Evolutionary conservation across 2,113 vertebrate genomes (phyloP).

Genomic region (Aphyosemion australe): DNA sequence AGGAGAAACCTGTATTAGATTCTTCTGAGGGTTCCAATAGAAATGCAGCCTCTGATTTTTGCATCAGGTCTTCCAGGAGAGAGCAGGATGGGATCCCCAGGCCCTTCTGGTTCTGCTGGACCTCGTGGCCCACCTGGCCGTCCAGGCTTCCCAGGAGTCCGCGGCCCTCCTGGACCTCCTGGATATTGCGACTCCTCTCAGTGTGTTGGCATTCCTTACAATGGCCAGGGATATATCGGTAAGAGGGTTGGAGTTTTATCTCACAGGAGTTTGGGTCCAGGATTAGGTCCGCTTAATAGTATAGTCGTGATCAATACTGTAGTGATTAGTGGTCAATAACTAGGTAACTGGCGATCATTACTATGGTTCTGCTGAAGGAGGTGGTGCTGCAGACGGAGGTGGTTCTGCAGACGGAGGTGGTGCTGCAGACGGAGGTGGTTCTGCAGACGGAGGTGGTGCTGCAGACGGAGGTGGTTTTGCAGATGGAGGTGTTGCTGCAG

Average conservation of each 20-base stretch:
- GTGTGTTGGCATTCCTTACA: conserved; percentile 96
- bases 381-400: no score
- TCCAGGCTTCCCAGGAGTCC: conserved; percentile 86
- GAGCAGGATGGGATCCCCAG: conserved; percentile 88
- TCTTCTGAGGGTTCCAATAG: no score
- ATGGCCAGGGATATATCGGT: conserved; percentile 97
- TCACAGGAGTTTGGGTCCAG: conserved; percentile 2
- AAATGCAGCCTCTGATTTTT: background rate
- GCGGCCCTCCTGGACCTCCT: conserved; percentile 89
- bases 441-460: no score
- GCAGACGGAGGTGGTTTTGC: no score
- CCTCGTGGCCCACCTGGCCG: conserved; percentile 90
- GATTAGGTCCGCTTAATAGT: background rate
- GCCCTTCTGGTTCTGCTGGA: conserved; percentile 87
- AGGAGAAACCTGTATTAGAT: no score
- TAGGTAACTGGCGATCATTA: no score
- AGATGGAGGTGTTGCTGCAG: no score
- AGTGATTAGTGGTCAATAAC: no score
- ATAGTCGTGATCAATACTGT: background rate
- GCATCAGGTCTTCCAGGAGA: conserved; percentile 88
- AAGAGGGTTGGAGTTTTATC: conserved; percentile 52
- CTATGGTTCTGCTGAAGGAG: no score
- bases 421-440: no score
- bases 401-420: no score
- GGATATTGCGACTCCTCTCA: conserved; percentile 98